phyloP scores from a whole-genome alignment of 2,113 vertebrate genomes.

The Heptranchias perlo region DNA sequence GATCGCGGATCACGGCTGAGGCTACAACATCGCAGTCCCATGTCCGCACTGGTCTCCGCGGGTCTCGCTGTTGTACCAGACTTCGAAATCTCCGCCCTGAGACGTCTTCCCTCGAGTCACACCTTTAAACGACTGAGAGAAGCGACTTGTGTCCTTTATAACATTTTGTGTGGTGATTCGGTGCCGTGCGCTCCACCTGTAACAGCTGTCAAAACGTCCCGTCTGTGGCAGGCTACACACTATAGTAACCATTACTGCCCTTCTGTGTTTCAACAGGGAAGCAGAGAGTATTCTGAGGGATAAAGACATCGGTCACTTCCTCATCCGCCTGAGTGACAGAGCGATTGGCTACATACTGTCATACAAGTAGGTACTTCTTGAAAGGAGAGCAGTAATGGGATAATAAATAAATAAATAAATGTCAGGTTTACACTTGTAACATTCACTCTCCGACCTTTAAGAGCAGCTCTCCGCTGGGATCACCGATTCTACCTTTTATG shows the following conservation, averaged over 20 bases:
- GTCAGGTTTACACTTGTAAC: too few species aligned
- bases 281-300: constrained; percentile 67
- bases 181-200: too few species aligned
- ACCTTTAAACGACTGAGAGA: not conserved
- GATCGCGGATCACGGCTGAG: too few species aligned
- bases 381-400: too few species aligned
- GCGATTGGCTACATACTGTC: constrained; percentile 74
- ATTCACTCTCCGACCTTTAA: not conserved
- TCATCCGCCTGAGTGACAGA: constrained; percentile 74
- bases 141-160: not conserved
- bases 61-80: not conserved
- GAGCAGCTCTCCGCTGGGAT: not conserved
- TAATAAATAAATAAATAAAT: not conserved
- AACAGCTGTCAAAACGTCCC: not conserved
- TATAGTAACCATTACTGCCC: not conserved
- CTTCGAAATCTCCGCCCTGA: not conserved
- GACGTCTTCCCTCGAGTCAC: not conserved
- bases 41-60: too few species aligned
- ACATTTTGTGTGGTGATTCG: not conserved
- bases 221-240: not conserved
- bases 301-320: constrained; percentile 66
- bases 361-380: constrained; percentile 62
- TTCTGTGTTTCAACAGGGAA: constrained; percentile 53
- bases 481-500: not conserved
- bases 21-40: too few species aligned